A percentile compares a stretch with the other conserved stretches of the same genome.
Evolutionary conservation across 2,888 invertebrate genomes (phyloP).

Genomic region (Cremastinae sp.): DNA sequence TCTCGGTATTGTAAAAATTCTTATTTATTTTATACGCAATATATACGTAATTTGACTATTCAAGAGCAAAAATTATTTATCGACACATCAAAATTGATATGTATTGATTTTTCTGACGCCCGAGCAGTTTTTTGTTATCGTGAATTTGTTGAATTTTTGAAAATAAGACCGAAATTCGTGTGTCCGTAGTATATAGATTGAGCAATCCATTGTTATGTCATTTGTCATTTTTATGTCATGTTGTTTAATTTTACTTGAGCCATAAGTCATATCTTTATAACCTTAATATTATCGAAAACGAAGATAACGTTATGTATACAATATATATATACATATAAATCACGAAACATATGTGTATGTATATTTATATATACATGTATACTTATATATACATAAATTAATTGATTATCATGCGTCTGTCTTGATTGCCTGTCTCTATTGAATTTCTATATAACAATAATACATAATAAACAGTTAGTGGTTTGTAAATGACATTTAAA

Average conservation of each 20-base stretch:
- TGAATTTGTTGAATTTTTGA: conserved; percentile 10
- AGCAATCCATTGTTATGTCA: conserved; percentile 76
- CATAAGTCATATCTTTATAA: conserved; percentile 74
- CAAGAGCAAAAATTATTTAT: no score
- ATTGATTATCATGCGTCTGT: conserved; percentile 63
- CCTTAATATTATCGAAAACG: conserved; percentile 66
- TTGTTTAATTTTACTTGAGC: conserved; percentile 76
- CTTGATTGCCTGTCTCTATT: conserved; percentile 68
- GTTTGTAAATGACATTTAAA: conserved; percentile 65
- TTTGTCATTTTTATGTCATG: conserved; percentile 77
- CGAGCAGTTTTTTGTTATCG: no score
- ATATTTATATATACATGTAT: conserved; percentile 10
- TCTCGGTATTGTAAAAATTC: conserved; percentile 3
- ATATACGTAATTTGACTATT: no score
- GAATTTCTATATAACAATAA: conserved; percentile 66
- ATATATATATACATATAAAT: conserved; percentile 3
- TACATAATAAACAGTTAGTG: conserved; percentile 72
- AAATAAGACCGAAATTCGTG: conserved; percentile 41
- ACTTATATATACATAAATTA: conserved; percentile 48
- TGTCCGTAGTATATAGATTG: conserved; percentile 69
- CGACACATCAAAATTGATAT: no score
- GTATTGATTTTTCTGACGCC: no score
- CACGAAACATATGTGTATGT: conserved; percentile 6
- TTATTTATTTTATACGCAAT: no score
- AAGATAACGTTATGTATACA: conserved; percentile 60